A percentile compares a stretch with the other conserved stretches of the same genome.
Conservation (phyloP, 2,113 vertebrate species). For the Mungos mungo region DNA sequence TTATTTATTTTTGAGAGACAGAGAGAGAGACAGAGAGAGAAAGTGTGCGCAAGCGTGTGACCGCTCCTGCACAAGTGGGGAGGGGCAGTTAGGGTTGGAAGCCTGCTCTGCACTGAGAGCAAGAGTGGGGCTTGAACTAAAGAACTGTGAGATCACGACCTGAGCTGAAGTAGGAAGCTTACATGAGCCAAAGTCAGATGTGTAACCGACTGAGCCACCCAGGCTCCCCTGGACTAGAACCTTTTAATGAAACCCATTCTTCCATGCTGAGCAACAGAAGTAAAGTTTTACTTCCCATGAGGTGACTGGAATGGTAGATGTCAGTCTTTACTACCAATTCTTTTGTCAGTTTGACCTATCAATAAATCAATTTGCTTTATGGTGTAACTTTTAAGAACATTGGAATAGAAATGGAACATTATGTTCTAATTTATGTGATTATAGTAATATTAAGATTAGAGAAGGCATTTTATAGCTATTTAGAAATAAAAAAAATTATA, state of each 20-base stretch:
- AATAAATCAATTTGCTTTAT: slow-evolving; percentile 4
- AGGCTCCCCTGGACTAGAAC: background rate
- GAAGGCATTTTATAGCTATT: background rate
- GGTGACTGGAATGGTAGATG: background rate
- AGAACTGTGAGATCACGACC: too few species aligned
- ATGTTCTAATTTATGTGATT: slow-evolving; percentile 8
- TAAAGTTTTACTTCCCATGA: background rate
- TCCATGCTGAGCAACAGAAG: background rate
- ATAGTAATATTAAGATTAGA: background rate
- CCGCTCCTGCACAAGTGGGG: too few species aligned
- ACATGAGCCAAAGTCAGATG: too few species aligned
- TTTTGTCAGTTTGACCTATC: slow-evolving; percentile 23
- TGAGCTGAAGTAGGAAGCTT: too few species aligned
- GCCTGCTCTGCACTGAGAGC: too few species aligned
- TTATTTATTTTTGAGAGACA: too few species aligned
- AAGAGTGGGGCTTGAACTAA: too few species aligned
- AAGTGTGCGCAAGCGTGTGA: too few species aligned
- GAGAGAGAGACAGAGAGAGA: too few species aligned
- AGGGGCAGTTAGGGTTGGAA: too few species aligned
- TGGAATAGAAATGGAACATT: background rate
- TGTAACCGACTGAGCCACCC: too few species aligned
- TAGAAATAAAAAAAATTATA: slow-evolving; percentile 37
- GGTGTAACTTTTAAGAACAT: background rate
- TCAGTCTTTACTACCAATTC: background rate
- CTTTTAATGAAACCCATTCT: slow-evolving; percentile 16